These are phyloP conservation scores for Hypsopygia costalis DNA, from an alignment of 2,888 invertebrate genomes.

Conservation along the genomic window DNA sequence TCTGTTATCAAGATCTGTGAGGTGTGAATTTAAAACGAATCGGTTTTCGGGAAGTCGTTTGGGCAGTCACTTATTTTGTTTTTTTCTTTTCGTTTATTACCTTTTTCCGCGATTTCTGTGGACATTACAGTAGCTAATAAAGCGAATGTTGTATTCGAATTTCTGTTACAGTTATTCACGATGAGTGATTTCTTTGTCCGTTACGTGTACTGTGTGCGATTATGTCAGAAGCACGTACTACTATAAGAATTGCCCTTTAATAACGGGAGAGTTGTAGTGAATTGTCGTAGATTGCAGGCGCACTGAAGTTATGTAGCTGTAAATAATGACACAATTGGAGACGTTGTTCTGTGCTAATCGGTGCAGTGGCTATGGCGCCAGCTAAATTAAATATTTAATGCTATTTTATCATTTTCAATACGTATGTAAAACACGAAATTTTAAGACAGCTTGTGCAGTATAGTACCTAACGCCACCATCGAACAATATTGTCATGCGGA, in stretches of 20 bases:
- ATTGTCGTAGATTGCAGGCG: conserved; percentile 70
- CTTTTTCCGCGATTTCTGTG: conserved; percentile 26
- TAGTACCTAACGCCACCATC: no score
- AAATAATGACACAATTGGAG: conserved; percentile 69
- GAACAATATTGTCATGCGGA: no score
- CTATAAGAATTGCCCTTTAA: conserved; percentile 70
- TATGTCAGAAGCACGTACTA: conserved; percentile 65
- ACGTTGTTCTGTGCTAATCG: conserved; percentile 52
- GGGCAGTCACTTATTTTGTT: conserved; percentile 31
- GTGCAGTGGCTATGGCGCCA: conserved; percentile 26
- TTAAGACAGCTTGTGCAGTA: no score
- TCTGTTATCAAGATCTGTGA: conserved; percentile 56
- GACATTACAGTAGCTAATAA: conserved; percentile 15
- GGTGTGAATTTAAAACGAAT: conserved; percentile 56
- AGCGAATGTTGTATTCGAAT: conserved; percentile 9
- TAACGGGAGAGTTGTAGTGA: conserved; percentile 65
- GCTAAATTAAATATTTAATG: neutral
- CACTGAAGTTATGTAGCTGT: conserved; percentile 68
- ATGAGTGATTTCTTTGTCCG: conserved; percentile 39
- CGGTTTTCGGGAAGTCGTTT: conserved; percentile 40
- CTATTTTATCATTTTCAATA: no score
- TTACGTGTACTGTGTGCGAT: conserved; percentile 52
- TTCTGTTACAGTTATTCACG: conserved; percentile 35
- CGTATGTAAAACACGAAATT: no score
- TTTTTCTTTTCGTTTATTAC: conserved; percentile 25